Conservation (phyloP, 2,888 invertebrate genomes). For the Rapana venosa region DNA sequence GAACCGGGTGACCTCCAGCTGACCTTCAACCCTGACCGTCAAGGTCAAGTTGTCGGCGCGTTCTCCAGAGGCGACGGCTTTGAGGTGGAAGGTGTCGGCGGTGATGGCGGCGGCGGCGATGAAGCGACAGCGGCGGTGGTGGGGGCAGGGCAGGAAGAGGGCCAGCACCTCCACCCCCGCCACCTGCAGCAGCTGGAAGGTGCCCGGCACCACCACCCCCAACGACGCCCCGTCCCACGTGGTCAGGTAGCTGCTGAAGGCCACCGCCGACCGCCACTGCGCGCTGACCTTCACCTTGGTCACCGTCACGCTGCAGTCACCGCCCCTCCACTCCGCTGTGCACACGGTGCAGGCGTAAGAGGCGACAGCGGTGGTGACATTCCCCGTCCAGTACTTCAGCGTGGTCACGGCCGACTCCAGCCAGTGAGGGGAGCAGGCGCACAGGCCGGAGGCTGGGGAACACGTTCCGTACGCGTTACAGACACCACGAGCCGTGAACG, state of each 20-base stretch:
- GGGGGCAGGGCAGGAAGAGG: slow-evolving; percentile 59
- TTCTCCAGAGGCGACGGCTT: slow-evolving; percentile 44
- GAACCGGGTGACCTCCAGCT: slow-evolving; percentile 35
- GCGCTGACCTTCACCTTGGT: slow-evolving; percentile 29
- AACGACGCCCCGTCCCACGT: slow-evolving; percentile 38
- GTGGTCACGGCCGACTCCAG: slow-evolving; percentile 48
- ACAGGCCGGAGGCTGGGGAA: slow-evolving; percentile 49
- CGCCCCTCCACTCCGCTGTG: slow-evolving; percentile 60
- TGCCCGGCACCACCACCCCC: slow-evolving; percentile 25
- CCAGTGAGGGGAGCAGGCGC: slow-evolving; percentile 59
- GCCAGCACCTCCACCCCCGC: slow-evolving; percentile 31
- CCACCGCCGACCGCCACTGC: slow-evolving; percentile 23
- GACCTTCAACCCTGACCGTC: slow-evolving; percentile 11
- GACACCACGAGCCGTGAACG: slow-evolving; percentile 51
- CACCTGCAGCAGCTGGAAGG: slow-evolving; percentile 27
- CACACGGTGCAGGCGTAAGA: slow-evolving; percentile 57
- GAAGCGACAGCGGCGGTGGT: slow-evolving; percentile 54
- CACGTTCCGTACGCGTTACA: slow-evolving; percentile 60
- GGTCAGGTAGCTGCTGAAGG: slow-evolving; percentile 36
- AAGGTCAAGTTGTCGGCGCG: slow-evolving; percentile 39
- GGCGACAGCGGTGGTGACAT: slow-evolving; percentile 30
- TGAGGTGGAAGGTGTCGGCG: slow-evolving; percentile 45
- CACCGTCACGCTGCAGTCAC: slow-evolving; percentile 59
- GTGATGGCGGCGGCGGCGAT: slow-evolving; percentile 54
- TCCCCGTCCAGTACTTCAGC: slow-evolving; percentile 54